Conservation (phyloP, 2,797 vertebrate species). For the Gorsachius magnificus region DNA sequence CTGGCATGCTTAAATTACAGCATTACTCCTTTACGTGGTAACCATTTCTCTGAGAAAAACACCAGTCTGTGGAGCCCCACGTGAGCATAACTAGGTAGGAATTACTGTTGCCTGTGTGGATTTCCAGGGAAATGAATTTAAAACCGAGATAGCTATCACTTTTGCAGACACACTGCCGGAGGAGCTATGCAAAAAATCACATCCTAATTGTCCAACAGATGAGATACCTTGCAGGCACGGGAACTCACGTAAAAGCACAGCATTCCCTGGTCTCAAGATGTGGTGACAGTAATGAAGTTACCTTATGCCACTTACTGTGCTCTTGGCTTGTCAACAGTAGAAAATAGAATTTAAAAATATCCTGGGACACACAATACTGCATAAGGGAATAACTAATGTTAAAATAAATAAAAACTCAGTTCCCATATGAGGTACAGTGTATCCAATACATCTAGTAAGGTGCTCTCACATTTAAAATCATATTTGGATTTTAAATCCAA, state of each 20-base stretch:
- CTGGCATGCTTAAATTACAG: background rate
- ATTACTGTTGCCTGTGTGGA: background rate
- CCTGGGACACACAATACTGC: background rate
- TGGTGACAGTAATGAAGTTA: slow-evolving; percentile 52
- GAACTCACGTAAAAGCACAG: background rate
- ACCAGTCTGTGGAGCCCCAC: background rate
- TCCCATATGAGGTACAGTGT: background rate
- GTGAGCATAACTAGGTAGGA: background rate
- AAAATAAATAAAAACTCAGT: slow-evolving; percentile 7
- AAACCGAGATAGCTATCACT: slow-evolving; percentile 7
- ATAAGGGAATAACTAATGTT: slow-evolving; percentile 18
- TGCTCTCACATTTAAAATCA: background rate
- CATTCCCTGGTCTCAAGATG: background rate
- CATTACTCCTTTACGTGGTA: background rate
- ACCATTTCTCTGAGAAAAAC: slow-evolving; percentile 4
- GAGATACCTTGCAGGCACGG: slow-evolving; percentile 7
- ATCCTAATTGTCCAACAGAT: slow-evolving; percentile 49
- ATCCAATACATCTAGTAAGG: background rate
- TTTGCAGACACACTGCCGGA: slow-evolving; percentile 10
- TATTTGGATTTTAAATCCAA: background rate
- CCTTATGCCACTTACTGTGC: slow-evolving; percentile 6
- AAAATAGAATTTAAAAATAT: slow-evolving; percentile 47
- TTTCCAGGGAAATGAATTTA: slow-evolving; percentile 35
- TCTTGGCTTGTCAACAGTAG: slow-evolving; percentile 45
- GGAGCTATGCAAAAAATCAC: slow-evolving; percentile 47